Evolutionary conservation across 1,140 invertebrate species (phyloP), one percentile per base, ranked within the genome.

Genomic region (Stegodyphus mimosarum): DNA sequence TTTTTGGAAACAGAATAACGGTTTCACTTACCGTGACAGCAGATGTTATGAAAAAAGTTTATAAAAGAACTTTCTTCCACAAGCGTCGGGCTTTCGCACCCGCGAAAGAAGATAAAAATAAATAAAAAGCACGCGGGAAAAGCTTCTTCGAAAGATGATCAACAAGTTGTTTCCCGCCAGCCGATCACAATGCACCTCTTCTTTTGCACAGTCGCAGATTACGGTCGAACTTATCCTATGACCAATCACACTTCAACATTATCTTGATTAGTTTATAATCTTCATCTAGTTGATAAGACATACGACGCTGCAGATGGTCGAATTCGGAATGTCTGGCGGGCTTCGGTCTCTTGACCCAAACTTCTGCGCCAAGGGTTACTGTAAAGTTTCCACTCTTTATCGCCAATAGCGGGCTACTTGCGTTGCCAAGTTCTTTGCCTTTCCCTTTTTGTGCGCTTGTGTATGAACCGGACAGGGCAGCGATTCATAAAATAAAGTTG

Each of bases 281-380:
- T 67, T 15, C 64, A 15, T 10, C 1, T 10, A 67, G 64, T 2
- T 67, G 17, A 18, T 33, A 33, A 9, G 64, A 67, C 15, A 67
- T 67, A n/a, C 64, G 64, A 67, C 64, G 11, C 64, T 18, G 5
- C 64, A 6, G 69, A 71, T 71, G 17, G 69, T 17, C 69, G 64
- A 67, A 67, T 67, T 67, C 11, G n/a, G 64, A 67, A 71, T 71
- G 49, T 71, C 18, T 71, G 69, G 9, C 7, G 17, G 64, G 69
- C 49, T 49, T 71, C 11, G 49, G 69, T 71, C 69, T 71, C 49
- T 71, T 71, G 69, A 71, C 69, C 69, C 69, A 71, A 71, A 71
- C 69, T 71, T 71, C 69, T 71, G 7, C 69, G 69, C 69, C 69
- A 71, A 69, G 69, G 69, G 69, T 71, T 71, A 71, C 69, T 50